A percentile compares a stretch with the other conserved stretches of the same genome.
Conservation (phyloP, 2,888 invertebrate species). For the Chrysolina americana region DNA sequence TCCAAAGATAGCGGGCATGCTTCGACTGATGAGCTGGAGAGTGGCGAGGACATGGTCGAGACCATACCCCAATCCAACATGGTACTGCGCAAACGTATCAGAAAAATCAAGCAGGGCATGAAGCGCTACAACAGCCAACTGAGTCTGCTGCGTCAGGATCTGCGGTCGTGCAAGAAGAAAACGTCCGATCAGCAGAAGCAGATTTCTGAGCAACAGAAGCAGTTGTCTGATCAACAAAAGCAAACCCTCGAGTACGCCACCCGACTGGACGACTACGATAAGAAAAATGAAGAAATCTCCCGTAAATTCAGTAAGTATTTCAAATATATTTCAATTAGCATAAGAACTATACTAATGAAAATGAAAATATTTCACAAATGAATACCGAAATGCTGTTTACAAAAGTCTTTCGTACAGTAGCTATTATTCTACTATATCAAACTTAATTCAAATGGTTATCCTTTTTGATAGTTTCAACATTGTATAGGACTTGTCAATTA, state of each 20-base stretch:
- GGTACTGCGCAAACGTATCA: conserved; percentile 88
- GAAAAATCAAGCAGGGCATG: conserved; percentile 92
- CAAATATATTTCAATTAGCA: neutral
- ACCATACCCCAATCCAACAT: conserved; percentile 87
- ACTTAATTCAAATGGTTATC: too few species aligned
- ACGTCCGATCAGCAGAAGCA: conserved; percentile 89
- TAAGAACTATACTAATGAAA: too few species aligned
- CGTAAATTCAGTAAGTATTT: conserved; percentile 80
- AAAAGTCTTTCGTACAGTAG: too few species aligned
- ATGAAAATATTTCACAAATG: too few species aligned
- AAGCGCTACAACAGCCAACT: conserved; percentile 89
- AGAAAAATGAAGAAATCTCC: conserved; percentile 91
- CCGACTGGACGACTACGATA: conserved; percentile 90
- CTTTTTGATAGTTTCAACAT: too few species aligned
- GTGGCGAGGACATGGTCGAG: conserved; percentile 68
- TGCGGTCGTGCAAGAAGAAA: conserved; percentile 86
- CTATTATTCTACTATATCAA: too few species aligned
- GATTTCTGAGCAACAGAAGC: conserved; percentile 82
- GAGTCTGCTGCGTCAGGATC: conserved; percentile 83
- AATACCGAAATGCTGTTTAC: too few species aligned
- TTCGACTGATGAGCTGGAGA: conserved; percentile 71
- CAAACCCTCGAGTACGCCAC: conserved; percentile 85
- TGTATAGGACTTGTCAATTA: too few species aligned
- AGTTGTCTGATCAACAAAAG: conserved; percentile 81
- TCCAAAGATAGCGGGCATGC: conserved; percentile 70